Base-by-base conservation (phyloP, 2,888 invertebrate species). In the Ormyrus rosae region DNA sequence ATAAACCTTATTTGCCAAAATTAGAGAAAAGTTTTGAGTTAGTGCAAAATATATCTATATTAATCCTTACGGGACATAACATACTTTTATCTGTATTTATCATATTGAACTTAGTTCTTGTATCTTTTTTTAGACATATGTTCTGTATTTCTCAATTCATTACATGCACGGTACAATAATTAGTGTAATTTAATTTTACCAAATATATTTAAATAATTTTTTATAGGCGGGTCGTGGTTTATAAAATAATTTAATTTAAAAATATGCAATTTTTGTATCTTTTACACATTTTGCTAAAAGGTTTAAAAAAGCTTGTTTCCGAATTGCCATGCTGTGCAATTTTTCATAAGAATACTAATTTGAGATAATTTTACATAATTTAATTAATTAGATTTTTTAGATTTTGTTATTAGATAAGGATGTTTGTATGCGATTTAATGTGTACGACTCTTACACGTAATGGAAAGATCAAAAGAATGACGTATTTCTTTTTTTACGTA, bases 71-170 rank as follows among this genome's bases (percentile, higher is more conserved):
- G 61, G n/a, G n/a, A 68, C 55, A 19, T 56, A 60, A 68, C 48
- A 11, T 68, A 19, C 72, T 70, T 71, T 78, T 78, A 67, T 46
- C 50, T 75, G 78, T 75, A 81, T 80, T 65, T 45, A 73, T 76
- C 58, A 13, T 73, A 60, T 65, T 11, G 53, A 72, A 71, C 11
- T 78, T 74, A 68, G 45, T 70, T 81, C 7, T 64, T 67, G 65
- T 51, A 34, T 19, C n/a, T 56, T 72, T 80, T 67, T 80, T 80
- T 77, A 68, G 72, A 19, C 5, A 11, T 65, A 75, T 7, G 13
- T 81, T 73, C 19, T 75, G 64, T 74, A 71, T 70, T 61, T 51
- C 34, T 48, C 61, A 56, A 65, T 67, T 61, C 68, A 67, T 76
- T 65, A 76, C 19, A 7, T 68, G 67, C 64, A 71, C 61, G n/a